Base-by-base conservation (phyloP, 1,140 invertebrate species). In the Heterodera carotae region DNA sequence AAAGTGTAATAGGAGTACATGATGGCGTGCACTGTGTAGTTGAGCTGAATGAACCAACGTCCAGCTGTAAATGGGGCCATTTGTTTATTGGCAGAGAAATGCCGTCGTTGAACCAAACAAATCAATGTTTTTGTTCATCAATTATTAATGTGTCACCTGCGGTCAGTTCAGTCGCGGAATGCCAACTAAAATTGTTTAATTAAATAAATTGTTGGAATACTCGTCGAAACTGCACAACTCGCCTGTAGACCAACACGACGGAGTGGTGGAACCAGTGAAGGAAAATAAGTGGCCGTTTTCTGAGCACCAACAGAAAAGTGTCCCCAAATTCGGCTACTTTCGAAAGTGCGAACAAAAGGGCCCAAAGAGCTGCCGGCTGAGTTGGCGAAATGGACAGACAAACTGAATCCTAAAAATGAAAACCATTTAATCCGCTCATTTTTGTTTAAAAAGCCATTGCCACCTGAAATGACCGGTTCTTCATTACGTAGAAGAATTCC, bases 1-100 rank as follows among this genome's bases (percentile, higher is more conserved):
- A 97, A 89, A 0, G 94, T 94, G 89, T 97, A 99, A 89, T 99
- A 99, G 2, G 93, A 92, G 89, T 99, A 81, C 97, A 99, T 99
- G 81, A 97, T 90, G 77, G 94, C 94, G 97, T 99, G 83, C 29
- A 98, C 95, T 82, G 92, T 93, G 88, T 95, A 98, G 89, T 99
- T 98, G 94, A 99, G 97, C 12, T 94, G 93, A 85, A 98, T 94
- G 89, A 96, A 99, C 36, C 67, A 79, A 22, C 81, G 70, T 15
- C 71, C 75, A 27, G 81, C 76, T 12, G 0, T 8, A 43, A 12
- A 2, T 6, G 39, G 39, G 12, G 10, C 10, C 12, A 2, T 0
- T 12, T 12, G 39, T 43, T 43, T 43, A 43, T 6, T n/a, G n/a
- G n/a, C n/a, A n/a, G n/a, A n/a, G n/a, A n/a, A n/a, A n/a, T n/a